These are phyloP conservation scores for Rissa tridactyla DNA, from an alignment of 2,113 vertebrate species.

Conservation along the genomic window DNA sequence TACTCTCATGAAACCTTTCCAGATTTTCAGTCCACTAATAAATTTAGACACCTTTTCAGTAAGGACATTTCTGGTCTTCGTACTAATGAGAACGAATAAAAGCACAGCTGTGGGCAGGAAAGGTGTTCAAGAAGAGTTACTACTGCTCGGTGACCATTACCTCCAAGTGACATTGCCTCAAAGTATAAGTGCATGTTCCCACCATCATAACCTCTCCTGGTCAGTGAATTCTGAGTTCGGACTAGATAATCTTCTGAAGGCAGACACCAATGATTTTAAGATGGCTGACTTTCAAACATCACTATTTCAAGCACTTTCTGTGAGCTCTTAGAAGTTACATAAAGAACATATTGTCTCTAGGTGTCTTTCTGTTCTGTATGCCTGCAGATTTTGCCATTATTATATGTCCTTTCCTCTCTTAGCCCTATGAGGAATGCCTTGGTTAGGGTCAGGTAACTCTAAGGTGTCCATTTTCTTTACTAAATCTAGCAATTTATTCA, in stretches of 20 bases:
- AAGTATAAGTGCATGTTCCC: background rate
- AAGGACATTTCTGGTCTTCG: background rate
- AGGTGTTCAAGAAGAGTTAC: background rate
- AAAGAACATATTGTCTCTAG: background rate
- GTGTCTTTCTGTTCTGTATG: background rate
- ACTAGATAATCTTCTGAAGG: background rate
- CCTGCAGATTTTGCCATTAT: background rate
- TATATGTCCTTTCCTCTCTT: background rate
- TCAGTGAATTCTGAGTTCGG: background rate
- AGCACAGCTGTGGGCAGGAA: background rate
- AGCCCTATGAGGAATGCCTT: background rate
- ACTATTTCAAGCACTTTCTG: background rate
- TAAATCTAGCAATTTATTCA: background rate
- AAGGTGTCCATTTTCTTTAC: background rate
- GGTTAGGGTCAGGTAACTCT: background rate
- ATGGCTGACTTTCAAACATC: background rate
- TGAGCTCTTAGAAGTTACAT: background rate
- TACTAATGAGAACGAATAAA: background rate
- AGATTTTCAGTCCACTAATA: background rate
- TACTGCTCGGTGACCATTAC: background rate
- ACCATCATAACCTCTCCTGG: background rate
- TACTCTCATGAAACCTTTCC: background rate
- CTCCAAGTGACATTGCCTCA: background rate
- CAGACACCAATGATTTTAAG: background rate
- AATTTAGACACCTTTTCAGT: background rate